Evolutionary conservation across 2,797 vertebrate species (phyloP).

Genomic region (Labeo calbasu): DNA sequence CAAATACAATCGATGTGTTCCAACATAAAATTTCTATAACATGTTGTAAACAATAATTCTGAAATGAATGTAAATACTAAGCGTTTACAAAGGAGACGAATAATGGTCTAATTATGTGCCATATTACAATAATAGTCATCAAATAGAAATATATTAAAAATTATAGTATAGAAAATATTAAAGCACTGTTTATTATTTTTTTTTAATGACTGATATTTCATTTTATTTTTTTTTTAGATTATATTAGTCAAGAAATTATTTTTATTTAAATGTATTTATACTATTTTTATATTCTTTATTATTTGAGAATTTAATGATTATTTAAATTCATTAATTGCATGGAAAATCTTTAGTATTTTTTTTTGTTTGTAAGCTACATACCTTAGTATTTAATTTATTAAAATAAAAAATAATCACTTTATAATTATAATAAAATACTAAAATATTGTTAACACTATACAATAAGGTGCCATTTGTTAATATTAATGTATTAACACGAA

Average conservation of each 20-base stretch:
- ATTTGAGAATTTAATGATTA: background rate
- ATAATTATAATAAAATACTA: background rate
- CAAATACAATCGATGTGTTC: too few species aligned
- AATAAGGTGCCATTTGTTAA: too few species aligned
- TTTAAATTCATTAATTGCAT: background rate
- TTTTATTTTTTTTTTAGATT: background rate
- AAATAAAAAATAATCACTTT: background rate
- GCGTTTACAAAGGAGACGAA: background rate
- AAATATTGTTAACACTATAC: too few species aligned
- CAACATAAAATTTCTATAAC: too few species aligned
- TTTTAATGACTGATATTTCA: background rate
- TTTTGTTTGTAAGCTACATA: background rate
- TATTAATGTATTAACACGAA: too few species aligned
- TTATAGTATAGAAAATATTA: background rate
- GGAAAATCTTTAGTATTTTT: background rate
- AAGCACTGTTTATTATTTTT: background rate
- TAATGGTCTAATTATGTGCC: background rate
- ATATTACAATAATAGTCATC: background rate
- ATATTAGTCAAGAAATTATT: background rate
- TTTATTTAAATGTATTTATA: background rate
- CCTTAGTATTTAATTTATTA: background rate
- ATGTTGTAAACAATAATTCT: too few species aligned
- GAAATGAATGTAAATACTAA: too few species aligned
- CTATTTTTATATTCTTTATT: background rate
- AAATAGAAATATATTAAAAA: background rate